Evolutionary conservation across 2,888 invertebrate genomes (phyloP).

Genomic region (Clitarchus hookeri): DNA sequence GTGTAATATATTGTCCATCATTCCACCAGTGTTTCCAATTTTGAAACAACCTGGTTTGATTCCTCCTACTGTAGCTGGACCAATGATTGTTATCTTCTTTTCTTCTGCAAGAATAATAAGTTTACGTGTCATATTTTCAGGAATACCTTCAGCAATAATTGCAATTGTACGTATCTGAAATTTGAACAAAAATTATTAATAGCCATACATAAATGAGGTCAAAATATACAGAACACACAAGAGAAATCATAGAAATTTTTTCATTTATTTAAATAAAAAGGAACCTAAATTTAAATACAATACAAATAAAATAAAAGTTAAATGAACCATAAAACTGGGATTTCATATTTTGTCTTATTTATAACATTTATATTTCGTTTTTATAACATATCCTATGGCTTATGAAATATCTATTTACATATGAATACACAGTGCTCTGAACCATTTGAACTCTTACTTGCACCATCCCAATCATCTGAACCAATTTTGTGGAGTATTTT

Average conservation of each 20-base stretch:
- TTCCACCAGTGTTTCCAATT: constrained; percentile 99
- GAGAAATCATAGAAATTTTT: too few relatives aligned
- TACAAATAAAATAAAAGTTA: not conserved
- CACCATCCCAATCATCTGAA: too few relatives aligned
- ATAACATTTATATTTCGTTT: too few relatives aligned
- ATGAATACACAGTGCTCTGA: too few relatives aligned
- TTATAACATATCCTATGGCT: too few relatives aligned
- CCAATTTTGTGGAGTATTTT: too few relatives aligned
- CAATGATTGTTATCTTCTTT: constrained; percentile 86
- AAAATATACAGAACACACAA: too few relatives aligned
- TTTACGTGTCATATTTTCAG: constrained; percentile 97
- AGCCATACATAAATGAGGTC: too few relatives aligned
- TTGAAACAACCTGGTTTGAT: constrained; percentile 99
- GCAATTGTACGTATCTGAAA: constrained; percentile 88
- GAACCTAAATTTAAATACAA: not conserved
- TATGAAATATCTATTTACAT: too few relatives aligned
- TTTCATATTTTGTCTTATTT: too few relatives aligned
- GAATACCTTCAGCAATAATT: constrained; percentile 99
- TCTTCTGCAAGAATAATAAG: constrained; percentile 83
- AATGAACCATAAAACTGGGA: too few relatives aligned
- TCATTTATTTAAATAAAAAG: not conserved
- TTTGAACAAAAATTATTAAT: not conserved
- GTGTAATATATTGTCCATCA: constrained; percentile 98
- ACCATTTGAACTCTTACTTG: too few relatives aligned
- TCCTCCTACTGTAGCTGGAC: constrained; percentile 95